Evolutionary conservation across 2,888 invertebrate species (phyloP), one percentile per base, ranked within the genome.

Genomic region (Cantharis rufa): DNA sequence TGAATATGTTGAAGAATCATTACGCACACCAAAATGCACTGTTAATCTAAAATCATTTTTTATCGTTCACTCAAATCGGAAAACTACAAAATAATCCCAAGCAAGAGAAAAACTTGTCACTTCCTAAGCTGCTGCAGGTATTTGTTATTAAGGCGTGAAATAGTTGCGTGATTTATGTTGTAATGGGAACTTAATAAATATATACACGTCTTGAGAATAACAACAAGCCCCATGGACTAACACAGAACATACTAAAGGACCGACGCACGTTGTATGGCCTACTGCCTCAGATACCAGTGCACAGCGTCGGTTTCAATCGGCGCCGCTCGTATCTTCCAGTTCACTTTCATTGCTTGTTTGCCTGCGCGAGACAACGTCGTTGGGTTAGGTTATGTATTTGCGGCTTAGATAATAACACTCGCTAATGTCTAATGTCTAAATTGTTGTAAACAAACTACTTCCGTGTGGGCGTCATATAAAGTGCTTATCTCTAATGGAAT

Each of bases 281-380:
- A 91, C 91, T 91, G 91, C 91, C 91, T 91, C 91, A 92, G 90
- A 91, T 91, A 90, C 89, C 87, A 85, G 89, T 85, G 90, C 89
- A 89, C 87, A 89, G 48, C 88, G 87, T 90, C 91, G 91, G 90
- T 86, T 80, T 85, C 79, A 77, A 80, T 85, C 87, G 87, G 83
- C 82, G 82, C 81, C 82, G 78, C 87, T 87, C 86, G 84, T 81
- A 28, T 72, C 75, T 70, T 70, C 70, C 78, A 78, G 84, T 82
- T 90, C 83, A 85, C 84, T 84, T 84, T 84, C 83, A 82, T 83
- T 84, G 75, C 75, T 74, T 69, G 74, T 83, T 83, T 78, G 78
- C 77, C 78, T 79, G 79, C 84, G 84, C 85, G 80, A 82, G 81
- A 82, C 62, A 71, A 70, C 78, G 72, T 75, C 82, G 84, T 85